A percentile compares a stretch with the other conserved stretches of the same genome.
Evolutionary conservation across 2,888 invertebrate species (phyloP).

Genomic region (Lepidonotus clava): DNA sequence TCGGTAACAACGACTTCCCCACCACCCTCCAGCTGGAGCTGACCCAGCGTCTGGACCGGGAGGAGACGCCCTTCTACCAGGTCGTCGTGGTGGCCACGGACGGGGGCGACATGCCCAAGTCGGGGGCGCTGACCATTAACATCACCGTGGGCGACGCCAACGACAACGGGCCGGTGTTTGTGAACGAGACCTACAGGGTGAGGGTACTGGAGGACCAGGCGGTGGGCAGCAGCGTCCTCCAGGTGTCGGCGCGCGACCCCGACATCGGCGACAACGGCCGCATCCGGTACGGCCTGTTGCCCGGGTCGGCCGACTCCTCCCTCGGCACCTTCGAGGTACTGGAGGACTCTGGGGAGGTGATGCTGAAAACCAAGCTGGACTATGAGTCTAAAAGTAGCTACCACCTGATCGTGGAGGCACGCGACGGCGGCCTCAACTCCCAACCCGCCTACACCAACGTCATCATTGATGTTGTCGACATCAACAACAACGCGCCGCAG

Average conservation of each 20-base stretch:
- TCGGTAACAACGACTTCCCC: slow-evolving; percentile 28
- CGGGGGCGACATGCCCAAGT: slow-evolving; percentile 57
- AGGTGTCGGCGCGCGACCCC: slow-evolving; percentile 48
- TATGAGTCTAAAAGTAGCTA: slow-evolving; percentile 53
- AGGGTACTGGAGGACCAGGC: slow-evolving; percentile 92
- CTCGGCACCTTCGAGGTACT: slow-evolving; percentile 49
- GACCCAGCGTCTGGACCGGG: slow-evolving; percentile 88
- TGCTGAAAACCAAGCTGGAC: slow-evolving; percentile 37
- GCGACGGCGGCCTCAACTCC: slow-evolving; percentile 61
- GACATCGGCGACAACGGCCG: slow-evolving; percentile 56
- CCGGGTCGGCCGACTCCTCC: background rate
- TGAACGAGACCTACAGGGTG: slow-evolving; percentile 91
- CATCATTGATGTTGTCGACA: slow-evolving; percentile 57
- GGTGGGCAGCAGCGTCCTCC: slow-evolving; percentile 82
- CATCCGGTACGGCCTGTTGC: slow-evolving; percentile 46
- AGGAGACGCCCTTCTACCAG: slow-evolving; percentile 88
- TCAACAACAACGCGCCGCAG: slow-evolving; percentile 56
- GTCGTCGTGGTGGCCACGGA: slow-evolving; percentile 54
- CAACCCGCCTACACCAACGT: slow-evolving; percentile 62
- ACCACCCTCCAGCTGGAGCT: slow-evolving; percentile 53
- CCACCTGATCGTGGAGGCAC: slow-evolving; percentile 62
- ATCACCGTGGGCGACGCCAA: slow-evolving; percentile 78
- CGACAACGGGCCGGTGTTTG: slow-evolving; percentile 95
- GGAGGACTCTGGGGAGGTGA: slow-evolving; percentile 48
- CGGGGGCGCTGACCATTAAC: slow-evolving; percentile 74